Percentiles rank a stretch among this genome's conserved stretches.
These are phyloP conservation scores for Xylota segnis DNA, from an alignment of 2,888 invertebrate species.

Conservation along the genomic window DNA sequence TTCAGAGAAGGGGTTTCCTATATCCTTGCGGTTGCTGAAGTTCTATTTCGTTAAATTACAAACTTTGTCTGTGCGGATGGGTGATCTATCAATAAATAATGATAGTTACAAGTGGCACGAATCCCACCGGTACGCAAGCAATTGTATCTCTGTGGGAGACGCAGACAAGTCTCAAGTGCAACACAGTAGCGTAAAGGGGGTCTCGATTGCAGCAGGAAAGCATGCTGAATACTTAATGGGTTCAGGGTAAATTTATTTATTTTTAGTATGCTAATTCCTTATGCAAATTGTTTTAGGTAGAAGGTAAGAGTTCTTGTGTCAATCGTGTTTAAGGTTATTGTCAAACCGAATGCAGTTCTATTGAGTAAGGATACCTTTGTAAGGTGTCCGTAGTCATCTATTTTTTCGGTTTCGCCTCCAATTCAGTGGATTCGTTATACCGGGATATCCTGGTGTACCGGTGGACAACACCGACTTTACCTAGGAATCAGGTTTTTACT, in stretches of 20 bases:
- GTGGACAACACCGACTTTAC: too few relatives aligned
- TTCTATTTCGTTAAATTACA: slow-evolving; percentile 46
- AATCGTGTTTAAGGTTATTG: background rate
- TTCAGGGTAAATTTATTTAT: slow-evolving; percentile 10
- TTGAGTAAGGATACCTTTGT: too few relatives aligned
- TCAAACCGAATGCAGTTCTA: background rate
- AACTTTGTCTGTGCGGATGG: slow-evolving; percentile 35
- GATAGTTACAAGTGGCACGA: slow-evolving; percentile 47
- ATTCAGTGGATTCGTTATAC: too few relatives aligned
- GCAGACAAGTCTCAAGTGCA: slow-evolving; percentile 2
- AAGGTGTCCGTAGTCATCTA: too few relatives aligned
- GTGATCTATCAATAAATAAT: slow-evolving; percentile 65
- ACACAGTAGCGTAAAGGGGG: background rate
- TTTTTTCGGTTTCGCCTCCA: too few relatives aligned
- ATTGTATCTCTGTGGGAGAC: slow-evolving; percentile 3
- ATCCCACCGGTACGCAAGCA: slow-evolving; percentile 17
- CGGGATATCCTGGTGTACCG: too few relatives aligned
- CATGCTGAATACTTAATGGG: slow-evolving; percentile 26
- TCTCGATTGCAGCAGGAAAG: slow-evolving; percentile 23
- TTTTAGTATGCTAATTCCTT: slow-evolving; percentile 8
- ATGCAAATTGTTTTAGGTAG: slow-evolving; percentile 32
- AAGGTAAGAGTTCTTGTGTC: background rate
- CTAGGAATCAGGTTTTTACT: too few relatives aligned
- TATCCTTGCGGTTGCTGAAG: slow-evolving; percentile 21
- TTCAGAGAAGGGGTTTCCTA: background rate